Base-by-base conservation (phyloP, 2,888 invertebrate species). In the Cyclophora albipunctata region DNA sequence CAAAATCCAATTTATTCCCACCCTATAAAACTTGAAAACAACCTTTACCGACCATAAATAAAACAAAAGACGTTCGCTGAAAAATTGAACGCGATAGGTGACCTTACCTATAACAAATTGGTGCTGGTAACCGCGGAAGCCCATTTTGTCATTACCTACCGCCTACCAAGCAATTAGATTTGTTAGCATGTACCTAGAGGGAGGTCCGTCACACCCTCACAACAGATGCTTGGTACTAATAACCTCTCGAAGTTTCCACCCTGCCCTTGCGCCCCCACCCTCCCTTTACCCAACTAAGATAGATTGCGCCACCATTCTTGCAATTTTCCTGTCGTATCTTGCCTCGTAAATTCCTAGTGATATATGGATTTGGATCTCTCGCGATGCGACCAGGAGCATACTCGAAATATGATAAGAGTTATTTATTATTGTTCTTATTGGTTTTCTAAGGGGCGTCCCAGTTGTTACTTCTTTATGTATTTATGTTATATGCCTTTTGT, bases 241-340 rank as follows among this genome's bases (percentile, higher is more conserved):
- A 89, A 89, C 89, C 89, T 89, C 89, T 89, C 89, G 85, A 89
- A 89, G 89, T 88, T 88, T 81, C 87, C 84, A 84, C 81, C 75
- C 69, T 78, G 80, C 71, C 69, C 75, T 75, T 69, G 68, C 73
- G 67, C 79, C 84, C 78, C 67, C 65, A 78, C 75, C 78, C 84
- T 80, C 81, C 82, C 85, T 81, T 79, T 89, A 90, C 90, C 91
- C 92, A 92, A 92, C 92, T 92, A 92, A 94, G 94, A 94, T 94
- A 94, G 94, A 94, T 94, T 93, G 93, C 93, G 92, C 93, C 93
- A 93, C 93, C 94, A 94, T 94, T 94, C 94, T 94, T 94, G 94
- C 94, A 94, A 94, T 94, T 94, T 94, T 94, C 93, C 94, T 94
- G 94, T 94, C 94, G 94, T 94, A 94, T 93, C 93, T 93, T 92